These are phyloP conservation scores for Sebastes variabilis DNA, from an alignment of 2,797 vertebrate genomes.

Conservation along the genomic window DNA sequence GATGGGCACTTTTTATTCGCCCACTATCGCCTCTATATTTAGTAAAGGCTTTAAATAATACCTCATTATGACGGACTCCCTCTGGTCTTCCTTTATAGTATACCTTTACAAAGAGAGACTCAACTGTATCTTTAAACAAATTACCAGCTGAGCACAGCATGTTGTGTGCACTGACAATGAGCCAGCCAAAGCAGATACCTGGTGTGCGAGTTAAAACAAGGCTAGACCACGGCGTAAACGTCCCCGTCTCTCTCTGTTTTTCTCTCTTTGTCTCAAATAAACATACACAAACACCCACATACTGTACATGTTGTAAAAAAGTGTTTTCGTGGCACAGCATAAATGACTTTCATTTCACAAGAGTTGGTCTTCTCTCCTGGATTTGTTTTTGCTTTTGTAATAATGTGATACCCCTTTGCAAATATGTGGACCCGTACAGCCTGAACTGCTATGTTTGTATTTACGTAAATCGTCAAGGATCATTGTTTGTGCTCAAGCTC, in stretches of 20 bases:
- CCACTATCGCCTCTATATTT: constrained; percentile 35
- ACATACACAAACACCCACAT: constrained; percentile 4
- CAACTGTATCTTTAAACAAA: constrained; percentile 66
- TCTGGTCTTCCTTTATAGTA: constrained; percentile 53
- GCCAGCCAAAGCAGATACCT: constrained; percentile 55
- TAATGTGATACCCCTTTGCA: constrained; percentile 6
- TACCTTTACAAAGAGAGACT: constrained; percentile 56
- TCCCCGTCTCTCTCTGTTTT: not conserved
- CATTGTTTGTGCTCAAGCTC: constrained; percentile 34
- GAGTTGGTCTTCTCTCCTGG: constrained; percentile 32
- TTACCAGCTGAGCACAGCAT: constrained; percentile 55
- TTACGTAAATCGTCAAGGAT: not conserved
- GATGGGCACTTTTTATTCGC: constrained; percentile 20
- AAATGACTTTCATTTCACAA: constrained; percentile 61
- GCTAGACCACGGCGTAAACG: constrained; percentile 41
- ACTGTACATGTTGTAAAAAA: constrained; percentile 38
- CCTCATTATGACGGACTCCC: constrained; percentile 68
- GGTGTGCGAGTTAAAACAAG: constrained; percentile 57
- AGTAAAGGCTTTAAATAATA: constrained; percentile 62
- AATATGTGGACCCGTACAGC: constrained; percentile 28
- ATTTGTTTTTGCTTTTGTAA: constrained; percentile 52
- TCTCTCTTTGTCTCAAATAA: constrained; percentile 2
- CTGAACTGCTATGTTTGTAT: constrained; percentile 18
- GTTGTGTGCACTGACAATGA: constrained; percentile 52
- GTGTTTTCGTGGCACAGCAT: constrained; percentile 52